Base-by-base conservation (phyloP, 2,888 invertebrate species). In the Anthoptus insignis region DNA sequence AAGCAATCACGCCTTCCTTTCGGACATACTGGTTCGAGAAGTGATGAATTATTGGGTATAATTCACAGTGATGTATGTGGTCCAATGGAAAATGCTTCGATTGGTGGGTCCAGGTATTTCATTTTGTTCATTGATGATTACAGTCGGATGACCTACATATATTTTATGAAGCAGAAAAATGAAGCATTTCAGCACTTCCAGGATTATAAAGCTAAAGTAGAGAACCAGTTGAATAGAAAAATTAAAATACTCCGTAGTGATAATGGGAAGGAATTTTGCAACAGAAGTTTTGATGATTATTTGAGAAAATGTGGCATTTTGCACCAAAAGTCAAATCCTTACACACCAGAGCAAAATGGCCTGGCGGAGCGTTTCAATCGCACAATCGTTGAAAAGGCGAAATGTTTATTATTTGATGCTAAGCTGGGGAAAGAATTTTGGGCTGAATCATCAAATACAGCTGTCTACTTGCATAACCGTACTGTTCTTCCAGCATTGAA, bases 281-380 rank as follows among this genome's bases (percentile, higher is more conserved):
- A 11, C 13, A 49, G 42, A 14, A 57, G 61, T 11, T 58, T 68
- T 34, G 37, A 66, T 11, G 39, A 50, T 19, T 72, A 45, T 57
- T 58, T 72, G 24, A 65, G 63, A 19, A 6, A 56, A 13, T 5
- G 2, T 9, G 71, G 66, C 0, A 73, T 75, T n/a, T 16, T 69
- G 2, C 72, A 75, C 39, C 73, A 75, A 22, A 70, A 64, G 45
- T 68, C 73, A 0, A 72, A 70, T 29, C 37, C 64, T 0, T 73
- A 75, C 22, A 70, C 66, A 1, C 71, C 76, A 0, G 70, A 75
- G 45, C 74, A 75, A 49, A 74, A 75, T 63, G 74, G 70, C 3
- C 0, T 76, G 7, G 58, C 69, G n/a, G 72, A 75, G 42, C 14
- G 73, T 0, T 6, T 60, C 0, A 73, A 72, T 21, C 27, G 73